phyloP scores from a whole-genome alignment of 2,797 vertebrate species.

The Todus mexicanus region DNA sequence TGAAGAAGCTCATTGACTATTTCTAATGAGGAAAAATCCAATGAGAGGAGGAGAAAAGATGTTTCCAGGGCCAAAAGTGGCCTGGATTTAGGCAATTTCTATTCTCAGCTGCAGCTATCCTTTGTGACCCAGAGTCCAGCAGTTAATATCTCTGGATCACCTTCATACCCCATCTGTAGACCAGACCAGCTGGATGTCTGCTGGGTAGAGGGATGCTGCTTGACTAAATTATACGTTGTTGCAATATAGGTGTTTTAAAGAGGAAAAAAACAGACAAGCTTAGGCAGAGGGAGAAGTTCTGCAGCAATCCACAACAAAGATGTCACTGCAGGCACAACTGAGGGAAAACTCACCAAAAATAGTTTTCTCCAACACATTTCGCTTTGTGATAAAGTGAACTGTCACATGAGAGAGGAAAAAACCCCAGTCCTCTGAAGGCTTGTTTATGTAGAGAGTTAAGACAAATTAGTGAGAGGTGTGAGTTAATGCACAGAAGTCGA shows the following conservation, averaged over 20 bases:
- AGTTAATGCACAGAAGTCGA: background rate
- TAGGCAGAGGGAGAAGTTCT: background rate
- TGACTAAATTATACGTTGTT: background rate
- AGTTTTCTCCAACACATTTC: background rate
- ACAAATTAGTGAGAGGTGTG: constrained; percentile 25
- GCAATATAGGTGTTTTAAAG: background rate
- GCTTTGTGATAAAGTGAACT: background rate
- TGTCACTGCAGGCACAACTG: background rate
- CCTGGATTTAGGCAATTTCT: background rate
- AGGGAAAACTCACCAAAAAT: constrained; percentile 16
- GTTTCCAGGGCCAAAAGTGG: background rate
- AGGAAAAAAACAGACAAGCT: background rate
- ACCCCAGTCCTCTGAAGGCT: background rate
- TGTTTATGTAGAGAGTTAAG: constrained; percentile 19
- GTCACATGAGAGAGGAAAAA: background rate
- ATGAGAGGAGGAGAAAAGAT: background rate
- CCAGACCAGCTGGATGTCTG: background rate
- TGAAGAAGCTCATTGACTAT: constrained; percentile 1
- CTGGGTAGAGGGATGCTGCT: background rate
- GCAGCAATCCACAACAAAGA: background rate
- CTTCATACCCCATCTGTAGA: background rate
- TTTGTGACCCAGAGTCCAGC: background rate
- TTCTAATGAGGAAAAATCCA: background rate
- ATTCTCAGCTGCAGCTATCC: background rate
- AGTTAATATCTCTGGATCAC: background rate